Conservation (phyloP, 2,797 vertebrate genomes). For the Anguilla anguilla region DNA sequence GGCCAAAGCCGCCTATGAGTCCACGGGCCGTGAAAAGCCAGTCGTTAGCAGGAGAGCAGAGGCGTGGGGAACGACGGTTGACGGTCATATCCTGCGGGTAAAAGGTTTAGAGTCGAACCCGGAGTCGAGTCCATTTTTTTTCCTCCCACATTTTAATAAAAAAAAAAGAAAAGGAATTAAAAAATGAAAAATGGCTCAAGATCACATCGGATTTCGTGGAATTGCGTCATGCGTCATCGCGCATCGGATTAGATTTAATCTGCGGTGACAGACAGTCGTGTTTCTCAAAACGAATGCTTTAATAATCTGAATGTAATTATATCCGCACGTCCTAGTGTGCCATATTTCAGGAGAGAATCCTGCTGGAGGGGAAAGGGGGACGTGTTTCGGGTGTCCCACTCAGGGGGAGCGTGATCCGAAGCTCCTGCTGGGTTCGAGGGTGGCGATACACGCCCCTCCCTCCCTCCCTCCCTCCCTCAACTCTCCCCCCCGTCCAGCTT, state of each 20-base stretch:
- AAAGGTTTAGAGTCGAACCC: neutral
- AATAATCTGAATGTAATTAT: neutral
- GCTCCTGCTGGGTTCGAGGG: too few relatives aligned
- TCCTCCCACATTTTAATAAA: neutral
- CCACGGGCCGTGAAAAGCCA: neutral
- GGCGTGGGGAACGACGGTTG: neutral
- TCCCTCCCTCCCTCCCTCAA: too few relatives aligned
- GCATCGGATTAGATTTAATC: neutral
- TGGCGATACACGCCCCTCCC: too few relatives aligned
- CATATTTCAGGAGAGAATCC: neutral
- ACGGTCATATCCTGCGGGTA: neutral
- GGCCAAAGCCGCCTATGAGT: neutral
- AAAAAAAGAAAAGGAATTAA: neutral
- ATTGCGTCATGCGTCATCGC: neutral
- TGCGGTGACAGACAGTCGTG: neutral
- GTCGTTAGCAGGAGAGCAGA: neutral
- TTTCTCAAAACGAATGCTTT: neutral
- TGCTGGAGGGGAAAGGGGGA: too few relatives aligned
- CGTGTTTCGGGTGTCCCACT: too few relatives aligned
- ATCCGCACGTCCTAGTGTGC: neutral
- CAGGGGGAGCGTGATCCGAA: too few relatives aligned
- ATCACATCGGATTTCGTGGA: neutral
- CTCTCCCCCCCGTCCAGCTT: too few relatives aligned
- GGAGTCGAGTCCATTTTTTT: neutral
- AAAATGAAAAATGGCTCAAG: neutral